phyloP scores from a whole-genome alignment of 2,888 invertebrate species.

The Strigamia maritima region DNA sequence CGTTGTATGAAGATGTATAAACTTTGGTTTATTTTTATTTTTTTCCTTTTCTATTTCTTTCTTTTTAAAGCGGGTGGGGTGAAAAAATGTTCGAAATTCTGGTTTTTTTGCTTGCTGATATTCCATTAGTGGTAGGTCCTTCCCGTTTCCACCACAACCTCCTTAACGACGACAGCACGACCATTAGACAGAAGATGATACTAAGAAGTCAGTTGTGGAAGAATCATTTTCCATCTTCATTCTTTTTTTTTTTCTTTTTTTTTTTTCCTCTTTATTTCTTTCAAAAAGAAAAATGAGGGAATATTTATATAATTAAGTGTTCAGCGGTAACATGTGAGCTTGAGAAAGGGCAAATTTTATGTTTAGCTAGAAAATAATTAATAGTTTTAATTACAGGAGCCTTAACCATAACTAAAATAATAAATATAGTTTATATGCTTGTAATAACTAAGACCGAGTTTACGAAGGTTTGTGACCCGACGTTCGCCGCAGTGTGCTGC shows the following conservation, averaged over 20 bases:
- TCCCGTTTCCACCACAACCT: conserved; percentile 24
- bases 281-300: background rate
- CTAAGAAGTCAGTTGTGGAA: conserved; percentile 30
- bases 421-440: conserved; percentile 16
- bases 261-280: background rate
- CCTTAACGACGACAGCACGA: conserved; percentile 27
- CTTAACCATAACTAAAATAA: background rate
- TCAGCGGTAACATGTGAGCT: background rate
- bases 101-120: conserved; percentile 28
- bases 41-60: background rate
- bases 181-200: conserved; percentile 31
- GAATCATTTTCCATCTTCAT: conserved; percentile 2
- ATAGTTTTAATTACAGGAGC: conserved; percentile 1
- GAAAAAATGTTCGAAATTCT: background rate
- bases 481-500: background rate
- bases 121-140: conserved; percentile 23
- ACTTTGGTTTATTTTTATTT: background rate
- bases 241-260: background rate
- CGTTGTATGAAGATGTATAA: background rate
- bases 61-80: background rate
- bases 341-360: conserved; percentile 25
- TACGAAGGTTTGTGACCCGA: background rate
- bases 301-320: background rate
- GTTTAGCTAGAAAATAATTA: background rate
- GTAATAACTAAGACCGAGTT: background rate